These are phyloP conservation scores for Diaperis boleti DNA, from an alignment of 2,888 invertebrate species.

Conservation along the genomic window DNA sequence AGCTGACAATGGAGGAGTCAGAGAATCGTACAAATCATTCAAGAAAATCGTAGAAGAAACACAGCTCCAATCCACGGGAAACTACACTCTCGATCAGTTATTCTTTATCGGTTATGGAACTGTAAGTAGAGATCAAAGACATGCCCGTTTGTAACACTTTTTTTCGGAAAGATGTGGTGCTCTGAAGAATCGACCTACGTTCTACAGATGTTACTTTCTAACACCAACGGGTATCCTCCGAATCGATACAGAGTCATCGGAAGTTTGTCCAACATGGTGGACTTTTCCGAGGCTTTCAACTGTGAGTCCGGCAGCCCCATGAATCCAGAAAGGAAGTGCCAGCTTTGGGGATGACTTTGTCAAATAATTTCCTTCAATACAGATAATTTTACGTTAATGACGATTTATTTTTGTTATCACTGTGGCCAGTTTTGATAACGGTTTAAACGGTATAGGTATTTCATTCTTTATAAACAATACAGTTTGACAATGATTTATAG, in stretches of 20 bases:
- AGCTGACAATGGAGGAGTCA: slow-evolving; percentile 65
- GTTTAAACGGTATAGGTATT: no score
- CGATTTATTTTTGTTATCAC: no score
- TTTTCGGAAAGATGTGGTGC: slow-evolving; percentile 40
- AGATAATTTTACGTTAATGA: no score
- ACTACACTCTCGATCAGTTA: slow-evolving; percentile 60
- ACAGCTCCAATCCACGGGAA: slow-evolving; percentile 1
- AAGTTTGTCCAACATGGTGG: slow-evolving; percentile 62
- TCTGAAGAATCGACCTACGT: slow-evolving; percentile 6
- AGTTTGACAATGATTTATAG: not conserved
- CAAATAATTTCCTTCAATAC: no score
- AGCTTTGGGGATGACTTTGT: slow-evolving; percentile 57
- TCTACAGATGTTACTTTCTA: not conserved
- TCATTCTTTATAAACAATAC: no score
- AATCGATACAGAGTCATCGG: slow-evolving; percentile 63
- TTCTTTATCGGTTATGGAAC: slow-evolving; percentile 65
- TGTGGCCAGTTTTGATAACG: no score
- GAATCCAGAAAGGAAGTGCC: slow-evolving; percentile 63
- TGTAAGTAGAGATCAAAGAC: slow-evolving; percentile 53
- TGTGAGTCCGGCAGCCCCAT: slow-evolving; percentile 60
- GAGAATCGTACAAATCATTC: slow-evolving; percentile 61
- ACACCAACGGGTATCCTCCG: slow-evolving; percentile 51
- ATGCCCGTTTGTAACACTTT: no score
- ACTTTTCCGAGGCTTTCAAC: slow-evolving; percentile 62
- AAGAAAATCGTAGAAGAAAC: slow-evolving; percentile 46